Percentiles rank a stretch among this genome's conserved stretches.
Evolutionary conservation across 2,113 vertebrate species (phyloP).

Genomic region (Leptobrachium leishanense): DNA sequence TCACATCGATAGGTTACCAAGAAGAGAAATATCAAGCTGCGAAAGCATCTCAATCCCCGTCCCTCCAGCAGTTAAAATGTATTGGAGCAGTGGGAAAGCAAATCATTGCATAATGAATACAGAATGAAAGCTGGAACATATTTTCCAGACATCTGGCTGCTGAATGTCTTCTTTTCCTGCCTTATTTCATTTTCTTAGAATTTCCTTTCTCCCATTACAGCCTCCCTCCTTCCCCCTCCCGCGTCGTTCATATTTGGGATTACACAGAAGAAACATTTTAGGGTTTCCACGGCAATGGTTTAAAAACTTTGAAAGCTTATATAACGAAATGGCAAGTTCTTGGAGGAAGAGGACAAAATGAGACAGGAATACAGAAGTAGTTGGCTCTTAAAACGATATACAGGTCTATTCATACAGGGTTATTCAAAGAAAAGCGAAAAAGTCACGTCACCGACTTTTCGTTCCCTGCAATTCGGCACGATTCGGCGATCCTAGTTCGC

Average conservation of each 20-base stretch:
- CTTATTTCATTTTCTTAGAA: constrained; percentile 51
- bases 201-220: constrained; percentile 42
- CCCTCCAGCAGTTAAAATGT: background rate
- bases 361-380: background rate
- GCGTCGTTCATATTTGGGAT: constrained; percentile 46
- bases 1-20: too few relatives aligned
- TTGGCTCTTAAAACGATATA: too few relatives aligned
- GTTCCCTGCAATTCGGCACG: too few relatives aligned
- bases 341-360: background rate
- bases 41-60: background rate
- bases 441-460: too few relatives aligned
- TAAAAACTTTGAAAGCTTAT: constrained; percentile 42
- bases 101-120: constrained; percentile 14
- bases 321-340: constrained; percentile 28
- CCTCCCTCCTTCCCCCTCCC: constrained; percentile 32
- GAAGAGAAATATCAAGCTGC: too few relatives aligned
- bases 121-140: constrained; percentile 37
- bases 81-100: constrained; percentile 10
- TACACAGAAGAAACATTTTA: constrained; percentile 45
- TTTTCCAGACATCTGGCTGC: constrained; percentile 45
- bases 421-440: too few relatives aligned
- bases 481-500: too few relatives aligned
- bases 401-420: too few relatives aligned
- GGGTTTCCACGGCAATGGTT: constrained; percentile 42
- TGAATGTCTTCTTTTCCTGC: constrained; percentile 39